Conservation (phyloP, 2,797 vertebrate species). For the Philypnodon macrostomus region DNA sequence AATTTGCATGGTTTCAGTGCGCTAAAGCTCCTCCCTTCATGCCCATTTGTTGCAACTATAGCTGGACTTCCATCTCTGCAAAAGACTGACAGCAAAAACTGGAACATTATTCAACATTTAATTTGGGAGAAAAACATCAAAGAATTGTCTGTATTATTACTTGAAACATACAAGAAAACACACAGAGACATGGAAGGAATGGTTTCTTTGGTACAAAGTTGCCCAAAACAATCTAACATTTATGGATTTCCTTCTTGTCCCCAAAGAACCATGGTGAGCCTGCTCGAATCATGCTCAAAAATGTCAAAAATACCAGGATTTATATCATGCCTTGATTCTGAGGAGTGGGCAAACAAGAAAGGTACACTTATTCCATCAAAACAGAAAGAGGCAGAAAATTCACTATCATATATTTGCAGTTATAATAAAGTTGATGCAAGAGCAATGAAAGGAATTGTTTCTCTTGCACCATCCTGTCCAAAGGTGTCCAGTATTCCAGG, state of each 20-base stretch:
- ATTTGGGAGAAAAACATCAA: constrained; percentile 35
- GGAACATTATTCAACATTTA: constrained; percentile 19
- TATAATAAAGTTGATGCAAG: constrained; percentile 15
- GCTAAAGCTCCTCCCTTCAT: constrained; percentile 33
- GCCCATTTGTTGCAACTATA: constrained; percentile 31
- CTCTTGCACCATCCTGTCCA: constrained; percentile 49
- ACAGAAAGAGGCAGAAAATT: constrained; percentile 16
- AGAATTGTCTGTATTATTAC: constrained; percentile 7
- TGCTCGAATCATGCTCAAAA: constrained; percentile 32
- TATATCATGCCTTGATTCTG: constrained; percentile 31
- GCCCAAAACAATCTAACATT: constrained; percentile 41
- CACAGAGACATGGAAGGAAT: constrained; percentile 32
- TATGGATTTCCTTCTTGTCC: constrained; percentile 50
- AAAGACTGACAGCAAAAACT: constrained; percentile 36
- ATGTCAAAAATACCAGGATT: constrained; percentile 48
- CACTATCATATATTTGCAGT: constrained; percentile 4
- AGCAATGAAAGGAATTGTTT: constrained; percentile 44
- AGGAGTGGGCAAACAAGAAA: constrained; percentile 40
- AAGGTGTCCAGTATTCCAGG: constrained; percentile 30
- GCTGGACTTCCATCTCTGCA: constrained; percentile 54
- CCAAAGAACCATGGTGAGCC: constrained; percentile 39
- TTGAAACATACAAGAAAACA: constrained; percentile 4
- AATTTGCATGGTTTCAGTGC: constrained; percentile 9
- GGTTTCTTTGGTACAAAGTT: constrained; percentile 43
- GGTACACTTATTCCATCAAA: constrained; percentile 30